Evolutionary conservation across 92 coral and sea anemone species (phyloP).

Genomic region (Epizoanthus illoricatus): DNA sequence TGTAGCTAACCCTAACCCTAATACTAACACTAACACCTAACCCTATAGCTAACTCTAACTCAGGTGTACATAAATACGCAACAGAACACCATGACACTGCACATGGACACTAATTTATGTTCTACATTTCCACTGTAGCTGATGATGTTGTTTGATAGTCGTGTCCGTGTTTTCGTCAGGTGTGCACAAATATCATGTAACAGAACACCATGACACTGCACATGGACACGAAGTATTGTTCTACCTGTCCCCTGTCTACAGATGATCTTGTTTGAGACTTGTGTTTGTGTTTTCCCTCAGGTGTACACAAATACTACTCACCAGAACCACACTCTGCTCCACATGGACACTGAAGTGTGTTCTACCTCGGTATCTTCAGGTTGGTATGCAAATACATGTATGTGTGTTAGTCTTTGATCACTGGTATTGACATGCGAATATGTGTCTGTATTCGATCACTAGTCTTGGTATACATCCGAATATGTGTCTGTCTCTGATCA

Average conservation of each 20-base stretch:
- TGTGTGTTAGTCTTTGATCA: background rate
- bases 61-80: too few relatives aligned
- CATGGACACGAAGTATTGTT: background rate
- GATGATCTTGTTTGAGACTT: background rate
- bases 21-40: too few relatives aligned
- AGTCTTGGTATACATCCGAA: too few relatives aligned
- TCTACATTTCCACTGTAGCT: too few relatives aligned
- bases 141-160: too few relatives aligned
- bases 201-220: background rate
- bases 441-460: too few relatives aligned
- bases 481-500: too few relatives aligned
- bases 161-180: background rate
- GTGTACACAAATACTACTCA: slow-evolving; percentile 10
- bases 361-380: slow-evolving; percentile 78
- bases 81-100: too few relatives aligned
- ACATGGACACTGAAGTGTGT: slow-evolving; percentile 57
- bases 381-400: slow-evolving; percentile 10
- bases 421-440: background rate
- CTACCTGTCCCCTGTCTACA: too few relatives aligned
- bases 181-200: background rate
- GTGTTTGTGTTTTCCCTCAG: background rate
- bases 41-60: too few relatives aligned
- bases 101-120: too few relatives aligned
- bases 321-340: slow-evolving; percentile 9
- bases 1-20: too few relatives aligned